Conservation (phyloP, 2,888 invertebrate species). For the Mythimna ferrago region DNA sequence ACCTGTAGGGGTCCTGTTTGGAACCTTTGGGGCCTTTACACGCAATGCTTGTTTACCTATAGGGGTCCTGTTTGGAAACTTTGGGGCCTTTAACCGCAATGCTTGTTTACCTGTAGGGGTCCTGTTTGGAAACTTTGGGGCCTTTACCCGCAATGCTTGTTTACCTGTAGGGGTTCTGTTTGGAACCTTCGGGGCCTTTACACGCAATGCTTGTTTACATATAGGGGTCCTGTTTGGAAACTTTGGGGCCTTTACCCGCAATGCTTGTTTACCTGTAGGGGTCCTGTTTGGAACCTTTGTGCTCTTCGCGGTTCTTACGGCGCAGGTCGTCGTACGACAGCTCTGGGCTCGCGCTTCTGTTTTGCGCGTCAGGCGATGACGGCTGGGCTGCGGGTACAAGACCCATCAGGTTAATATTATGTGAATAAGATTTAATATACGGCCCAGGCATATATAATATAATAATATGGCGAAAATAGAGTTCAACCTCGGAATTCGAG, state of each 20-base stretch:
- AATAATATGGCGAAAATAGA: too few species aligned
- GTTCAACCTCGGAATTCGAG: too few species aligned
- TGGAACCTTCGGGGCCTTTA: background rate
- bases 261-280: conserved; percentile 82
- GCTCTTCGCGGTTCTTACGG: conserved; percentile 93
- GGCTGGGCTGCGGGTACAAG: conserved; percentile 10
- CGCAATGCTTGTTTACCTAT: too few species aligned
- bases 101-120: too few species aligned
- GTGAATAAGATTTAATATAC: too few species aligned
- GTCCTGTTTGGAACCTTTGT: conserved; percentile 83
- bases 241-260: background rate
- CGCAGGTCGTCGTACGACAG: conserved; percentile 94
- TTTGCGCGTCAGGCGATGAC: conserved; percentile 41
- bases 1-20: conserved; percentile 88
- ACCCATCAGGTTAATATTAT: too few species aligned
- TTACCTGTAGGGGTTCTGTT: too few species aligned
- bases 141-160: too few species aligned
- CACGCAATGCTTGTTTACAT: too few species aligned
- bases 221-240: background rate
- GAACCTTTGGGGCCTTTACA: conserved; percentile 67
- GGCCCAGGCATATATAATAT: too few species aligned
- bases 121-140: background rate
- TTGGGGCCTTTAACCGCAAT: background rate
- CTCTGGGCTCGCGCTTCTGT: conserved; percentile 68
- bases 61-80: background rate